Conservation (phyloP, 2,888 invertebrate genomes). For the Chrysolina oricalcia region DNA sequence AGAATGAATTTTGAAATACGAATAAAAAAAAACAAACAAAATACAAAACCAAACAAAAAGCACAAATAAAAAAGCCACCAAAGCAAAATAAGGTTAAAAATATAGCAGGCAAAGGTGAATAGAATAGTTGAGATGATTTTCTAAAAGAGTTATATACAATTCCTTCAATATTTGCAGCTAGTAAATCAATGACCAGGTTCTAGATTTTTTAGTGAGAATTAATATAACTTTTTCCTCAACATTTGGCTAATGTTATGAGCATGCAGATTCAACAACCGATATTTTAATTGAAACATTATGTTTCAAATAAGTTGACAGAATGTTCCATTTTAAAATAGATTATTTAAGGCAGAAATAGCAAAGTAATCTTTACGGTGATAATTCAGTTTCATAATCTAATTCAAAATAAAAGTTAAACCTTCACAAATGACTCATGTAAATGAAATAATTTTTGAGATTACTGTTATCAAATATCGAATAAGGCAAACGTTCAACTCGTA, state of each 20-base stretch:
- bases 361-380: neutral
- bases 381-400: too few relatives aligned
- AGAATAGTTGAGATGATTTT: slow-evolving; percentile 41
- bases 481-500: too few relatives aligned
- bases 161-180: neutral
- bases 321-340: neutral
- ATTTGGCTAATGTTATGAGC: neutral
- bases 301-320: neutral
- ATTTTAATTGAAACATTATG: neutral
- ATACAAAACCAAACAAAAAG: slow-evolving; percentile 29
- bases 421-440: too few relatives aligned
- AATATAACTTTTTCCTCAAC: too few relatives aligned
- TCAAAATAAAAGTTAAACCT: too few relatives aligned
- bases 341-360: neutral
- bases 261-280: slow-evolving; percentile 18
- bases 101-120: slow-evolving; percentile 32
- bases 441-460: too few relatives aligned
- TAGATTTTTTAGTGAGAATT: neutral
- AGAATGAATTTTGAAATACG: slow-evolving; percentile 33
- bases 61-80: slow-evolving; percentile 12
- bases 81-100: slow-evolving; percentile 27
- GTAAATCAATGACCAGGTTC: neutral
- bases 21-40: slow-evolving; percentile 32
- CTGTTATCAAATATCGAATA: too few relatives aligned
- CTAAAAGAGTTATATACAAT: slow-evolving; percentile 28